phyloP scores from a whole-genome alignment of 2,113 vertebrate genomes.

The Oxygymnocypris stewartii region DNA sequence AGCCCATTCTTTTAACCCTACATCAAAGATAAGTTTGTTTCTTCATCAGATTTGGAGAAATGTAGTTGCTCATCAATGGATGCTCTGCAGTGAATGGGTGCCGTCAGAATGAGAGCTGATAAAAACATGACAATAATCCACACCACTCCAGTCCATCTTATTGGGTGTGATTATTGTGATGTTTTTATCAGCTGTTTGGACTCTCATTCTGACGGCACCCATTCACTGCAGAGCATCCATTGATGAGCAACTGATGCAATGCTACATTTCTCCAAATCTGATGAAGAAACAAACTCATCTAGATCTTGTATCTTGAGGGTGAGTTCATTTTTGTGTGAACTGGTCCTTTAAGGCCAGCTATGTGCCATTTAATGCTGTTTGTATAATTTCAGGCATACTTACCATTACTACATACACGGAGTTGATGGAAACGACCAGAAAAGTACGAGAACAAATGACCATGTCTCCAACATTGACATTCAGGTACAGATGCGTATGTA shows the following conservation, averaged over 20 bases:
- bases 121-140: too few relatives aligned
- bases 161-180: too few relatives aligned
- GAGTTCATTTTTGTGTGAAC: background rate
- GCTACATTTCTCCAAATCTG: too few relatives aligned
- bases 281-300: too few relatives aligned
- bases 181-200: too few relatives aligned
- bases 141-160: too few relatives aligned
- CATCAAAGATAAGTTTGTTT: too few relatives aligned
- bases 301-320: too few relatives aligned
- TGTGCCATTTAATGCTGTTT: background rate
- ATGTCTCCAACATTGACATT: slow-evolving; percentile 81
- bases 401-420: slow-evolving; percentile 96
- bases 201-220: too few relatives aligned
- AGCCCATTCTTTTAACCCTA: background rate
- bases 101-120: too few relatives aligned
- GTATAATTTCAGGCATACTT: slow-evolving; percentile 81
- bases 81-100: too few relatives aligned
- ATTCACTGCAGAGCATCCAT: background rate
- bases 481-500: slow-evolving; percentile 69
- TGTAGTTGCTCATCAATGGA: rapidly evolving
- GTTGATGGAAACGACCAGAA: slow-evolving; percentile 78
- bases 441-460: slow-evolving; percentile 48
- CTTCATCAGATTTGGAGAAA: too few relatives aligned
- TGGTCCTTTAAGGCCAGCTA: background rate
- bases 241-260: background rate